Percentiles rank a stretch among this genome's conserved stretches.
Conservation (phyloP, 2,797 vertebrate genomes). For the Aeoliscus strigatus region DNA sequence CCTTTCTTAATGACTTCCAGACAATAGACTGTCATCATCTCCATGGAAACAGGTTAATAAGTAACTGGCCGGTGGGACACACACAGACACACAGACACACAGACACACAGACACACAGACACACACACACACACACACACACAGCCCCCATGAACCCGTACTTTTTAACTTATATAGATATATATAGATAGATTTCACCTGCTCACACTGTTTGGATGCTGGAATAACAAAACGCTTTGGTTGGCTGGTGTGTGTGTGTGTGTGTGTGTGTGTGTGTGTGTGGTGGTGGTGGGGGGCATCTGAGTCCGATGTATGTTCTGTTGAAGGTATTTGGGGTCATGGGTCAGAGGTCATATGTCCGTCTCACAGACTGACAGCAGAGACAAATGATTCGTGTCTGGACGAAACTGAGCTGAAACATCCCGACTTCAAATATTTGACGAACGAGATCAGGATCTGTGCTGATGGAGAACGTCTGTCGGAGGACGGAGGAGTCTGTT, state of each 20-base stretch:
- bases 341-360: constrained; percentile 14
- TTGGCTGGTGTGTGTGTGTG: neutral
- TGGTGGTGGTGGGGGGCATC: constrained; percentile 8
- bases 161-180: constrained; percentile 23
- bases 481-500: too few species aligned
- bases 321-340: constrained; percentile 10
- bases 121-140: too few species aligned
- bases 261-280: constrained; percentile 8
- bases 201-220: constrained; percentile 24
- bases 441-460: too few species aligned
- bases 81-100: too few species aligned
- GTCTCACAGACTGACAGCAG: constrained; percentile 22
- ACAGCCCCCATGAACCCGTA: constrained; percentile 29
- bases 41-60: constrained; percentile 80
- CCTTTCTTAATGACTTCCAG: constrained; percentile 79
- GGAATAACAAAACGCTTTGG: constrained; percentile 33
- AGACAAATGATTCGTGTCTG: too few species aligned
- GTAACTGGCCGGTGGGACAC: constrained; percentile 50
- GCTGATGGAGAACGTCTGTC: too few species aligned
- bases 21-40: constrained; percentile 73
- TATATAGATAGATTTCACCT: constrained; percentile 28
- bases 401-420: too few species aligned
- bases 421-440: too few species aligned
- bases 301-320: constrained; percentile 15
- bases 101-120: too few species aligned